Evolutionary conservation across 2,113 vertebrate species (phyloP).

Genomic region (Halichoeres trimaculatus): DNA sequence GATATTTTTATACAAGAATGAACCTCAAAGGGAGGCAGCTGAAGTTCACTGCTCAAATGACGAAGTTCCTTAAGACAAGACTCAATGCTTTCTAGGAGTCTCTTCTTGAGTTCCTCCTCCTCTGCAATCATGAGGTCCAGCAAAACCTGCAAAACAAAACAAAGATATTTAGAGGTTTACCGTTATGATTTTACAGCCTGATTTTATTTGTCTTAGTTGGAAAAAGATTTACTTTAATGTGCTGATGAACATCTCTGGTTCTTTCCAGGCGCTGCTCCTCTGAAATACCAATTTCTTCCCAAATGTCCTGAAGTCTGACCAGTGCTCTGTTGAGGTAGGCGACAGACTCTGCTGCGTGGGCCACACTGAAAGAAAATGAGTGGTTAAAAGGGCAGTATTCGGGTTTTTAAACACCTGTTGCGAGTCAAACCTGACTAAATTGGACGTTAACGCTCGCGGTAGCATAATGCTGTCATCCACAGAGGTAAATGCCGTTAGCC

Average conservation of each 20-base stretch:
- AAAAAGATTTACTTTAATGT: slow-evolving; percentile 86
- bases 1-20: not conserved
- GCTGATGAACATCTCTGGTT: slow-evolving; percentile 86
- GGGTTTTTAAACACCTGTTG: not conserved
- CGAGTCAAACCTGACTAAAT: not conserved
- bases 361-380: slow-evolving; percentile 82
- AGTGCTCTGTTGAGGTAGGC: slow-evolving; percentile 88
- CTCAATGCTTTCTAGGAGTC: slow-evolving; percentile 86
- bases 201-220: too few relatives aligned
- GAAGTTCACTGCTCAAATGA: slow-evolving; percentile 85
- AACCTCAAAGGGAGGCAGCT: slow-evolving; percentile 86
- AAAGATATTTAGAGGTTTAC: not conserved
- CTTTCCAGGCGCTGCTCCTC: slow-evolving; percentile 87
- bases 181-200: not conserved
- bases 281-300: slow-evolving; percentile 88
- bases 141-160: slow-evolving; percentile 78
- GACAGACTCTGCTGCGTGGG: slow-evolving; percentile 89
- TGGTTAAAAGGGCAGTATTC: not conserved
- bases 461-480: not conserved
- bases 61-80: slow-evolving; percentile 82
- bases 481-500: slow-evolving; percentile 1
- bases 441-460: not conserved
- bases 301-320: slow-evolving; percentile 87
- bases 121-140: slow-evolving; percentile 92
- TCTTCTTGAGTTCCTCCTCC: slow-evolving; percentile 87